Percentiles rank a stretch among this genome's conserved stretches.
phyloP scores from a whole-genome alignment of 2,888 invertebrate species.

The Tinea semifulvella region DNA sequence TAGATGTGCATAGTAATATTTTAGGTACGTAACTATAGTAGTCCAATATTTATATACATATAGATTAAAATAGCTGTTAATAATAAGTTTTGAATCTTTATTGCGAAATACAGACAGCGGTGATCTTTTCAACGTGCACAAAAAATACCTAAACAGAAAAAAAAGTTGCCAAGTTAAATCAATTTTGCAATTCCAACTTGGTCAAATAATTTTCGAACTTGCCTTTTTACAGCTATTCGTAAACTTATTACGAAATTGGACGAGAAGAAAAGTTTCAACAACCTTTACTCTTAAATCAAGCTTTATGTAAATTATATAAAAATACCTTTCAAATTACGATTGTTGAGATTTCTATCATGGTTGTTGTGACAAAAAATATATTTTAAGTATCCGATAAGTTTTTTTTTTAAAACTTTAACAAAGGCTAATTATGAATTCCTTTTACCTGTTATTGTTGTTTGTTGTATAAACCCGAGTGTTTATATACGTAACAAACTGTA shows the following conservation, averaged over 20 bases:
- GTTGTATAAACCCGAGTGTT: no score
- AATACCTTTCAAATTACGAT: conserved; percentile 10
- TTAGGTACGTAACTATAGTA: no score
- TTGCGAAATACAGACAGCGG: no score
- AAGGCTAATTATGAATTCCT: no score
- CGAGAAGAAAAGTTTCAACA: conserved; percentile 10
- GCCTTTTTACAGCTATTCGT: conserved; percentile 11
- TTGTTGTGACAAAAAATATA: conserved; percentile 4
- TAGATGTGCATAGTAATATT: no score
- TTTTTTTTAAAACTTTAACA: no score
- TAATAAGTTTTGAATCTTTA: no score
- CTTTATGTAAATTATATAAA: conserved; percentile 11
- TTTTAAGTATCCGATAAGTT: no score
- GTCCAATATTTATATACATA: no score
- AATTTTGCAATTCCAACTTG: conserved; percentile 9
- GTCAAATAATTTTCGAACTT: conserved; percentile 12
- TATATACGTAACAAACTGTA: no score
- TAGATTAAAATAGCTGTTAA: no score
- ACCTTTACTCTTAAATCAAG: conserved; percentile 12
- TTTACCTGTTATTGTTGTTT: no score
- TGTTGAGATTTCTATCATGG: conserved; percentile 1
- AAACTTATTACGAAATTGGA: conserved; percentile 11
- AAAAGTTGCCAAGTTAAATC: conserved; percentile 1
- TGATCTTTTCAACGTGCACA: conserved; percentile 1
- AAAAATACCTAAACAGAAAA: background rate